Conservation (phyloP, 1,140 invertebrate genomes). For the Gryon sp. region DNA sequence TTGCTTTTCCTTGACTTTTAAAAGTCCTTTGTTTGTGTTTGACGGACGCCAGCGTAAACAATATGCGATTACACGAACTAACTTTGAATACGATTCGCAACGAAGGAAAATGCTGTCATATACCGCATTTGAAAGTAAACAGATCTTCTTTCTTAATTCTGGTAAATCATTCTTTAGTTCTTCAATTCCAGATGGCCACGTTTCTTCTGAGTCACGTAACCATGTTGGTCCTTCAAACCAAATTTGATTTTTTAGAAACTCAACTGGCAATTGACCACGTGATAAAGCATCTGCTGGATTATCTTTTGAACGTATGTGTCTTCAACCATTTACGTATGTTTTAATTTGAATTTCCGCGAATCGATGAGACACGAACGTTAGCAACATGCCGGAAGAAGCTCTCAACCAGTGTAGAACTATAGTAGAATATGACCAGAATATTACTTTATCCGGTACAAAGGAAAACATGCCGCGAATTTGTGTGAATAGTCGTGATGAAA, state of each 20-base stretch:
- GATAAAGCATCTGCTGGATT: conserved; percentile 10
- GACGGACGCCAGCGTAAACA: too few relatives aligned
- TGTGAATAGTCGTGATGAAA: background rate
- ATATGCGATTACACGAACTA: too few relatives aligned
- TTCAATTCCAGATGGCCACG: background rate
- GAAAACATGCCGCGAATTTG: background rate
- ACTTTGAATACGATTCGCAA: too few relatives aligned
- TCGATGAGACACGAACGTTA: background rate
- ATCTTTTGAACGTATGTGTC: background rate
- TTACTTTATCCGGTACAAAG: background rate
- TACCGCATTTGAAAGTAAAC: background rate
- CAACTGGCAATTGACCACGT: background rate
- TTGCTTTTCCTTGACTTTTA: background rate
- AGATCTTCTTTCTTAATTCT: background rate
- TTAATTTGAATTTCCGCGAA: background rate
- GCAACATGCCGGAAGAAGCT: background rate
- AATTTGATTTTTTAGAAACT: background rate
- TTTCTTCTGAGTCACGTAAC: background rate
- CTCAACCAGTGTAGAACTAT: background rate
- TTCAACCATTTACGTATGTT: background rate
- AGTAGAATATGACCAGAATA: background rate
- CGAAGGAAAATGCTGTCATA: too few relatives aligned
- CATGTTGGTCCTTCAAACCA: background rate
- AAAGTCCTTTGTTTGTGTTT: too few relatives aligned
- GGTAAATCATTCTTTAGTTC: background rate